Conservation (phyloP, 2,113 vertebrate species). For the Carettochelys insculpta region DNA sequence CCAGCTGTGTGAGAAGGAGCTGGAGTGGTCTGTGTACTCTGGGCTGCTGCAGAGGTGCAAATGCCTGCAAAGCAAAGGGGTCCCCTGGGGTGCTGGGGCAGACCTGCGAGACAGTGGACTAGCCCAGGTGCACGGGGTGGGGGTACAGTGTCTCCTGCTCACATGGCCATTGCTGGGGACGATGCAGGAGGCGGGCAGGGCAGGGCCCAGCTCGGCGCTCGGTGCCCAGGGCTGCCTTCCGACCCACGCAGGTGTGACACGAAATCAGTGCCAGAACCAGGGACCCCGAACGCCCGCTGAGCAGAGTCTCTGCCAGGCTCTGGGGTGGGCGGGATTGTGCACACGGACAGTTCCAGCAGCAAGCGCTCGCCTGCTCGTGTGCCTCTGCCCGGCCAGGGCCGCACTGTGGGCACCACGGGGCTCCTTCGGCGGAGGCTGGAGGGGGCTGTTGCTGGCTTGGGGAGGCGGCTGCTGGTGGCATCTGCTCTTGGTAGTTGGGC, state of each 20-base stretch:
- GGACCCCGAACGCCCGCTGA: background rate
- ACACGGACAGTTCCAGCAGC: background rate
- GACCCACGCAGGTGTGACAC: background rate
- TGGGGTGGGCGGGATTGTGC: background rate
- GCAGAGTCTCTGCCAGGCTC: background rate
- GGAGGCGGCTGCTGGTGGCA: background rate
- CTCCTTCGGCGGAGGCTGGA: background rate
- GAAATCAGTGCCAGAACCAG: background rate
- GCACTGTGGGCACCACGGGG: background rate
- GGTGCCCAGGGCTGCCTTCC: background rate
- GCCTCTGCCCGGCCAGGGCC: background rate
- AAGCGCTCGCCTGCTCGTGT: no score
- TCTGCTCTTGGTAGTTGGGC: background rate
- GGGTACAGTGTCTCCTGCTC: background rate
- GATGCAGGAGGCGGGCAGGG: background rate
- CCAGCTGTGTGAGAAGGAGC: background rate
- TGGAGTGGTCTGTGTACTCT: background rate
- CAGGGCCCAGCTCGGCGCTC: background rate
- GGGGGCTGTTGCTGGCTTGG: background rate
- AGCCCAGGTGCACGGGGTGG: no score
- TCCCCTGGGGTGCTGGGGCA: background rate
- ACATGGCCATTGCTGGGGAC: background rate
- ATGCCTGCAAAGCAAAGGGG: background rate
- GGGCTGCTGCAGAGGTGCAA: background rate
- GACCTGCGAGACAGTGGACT: background rate